These are phyloP conservation scores for Labeo calbasu DNA, from an alignment of 2,797 vertebrate species.

Conservation along the genomic window DNA sequence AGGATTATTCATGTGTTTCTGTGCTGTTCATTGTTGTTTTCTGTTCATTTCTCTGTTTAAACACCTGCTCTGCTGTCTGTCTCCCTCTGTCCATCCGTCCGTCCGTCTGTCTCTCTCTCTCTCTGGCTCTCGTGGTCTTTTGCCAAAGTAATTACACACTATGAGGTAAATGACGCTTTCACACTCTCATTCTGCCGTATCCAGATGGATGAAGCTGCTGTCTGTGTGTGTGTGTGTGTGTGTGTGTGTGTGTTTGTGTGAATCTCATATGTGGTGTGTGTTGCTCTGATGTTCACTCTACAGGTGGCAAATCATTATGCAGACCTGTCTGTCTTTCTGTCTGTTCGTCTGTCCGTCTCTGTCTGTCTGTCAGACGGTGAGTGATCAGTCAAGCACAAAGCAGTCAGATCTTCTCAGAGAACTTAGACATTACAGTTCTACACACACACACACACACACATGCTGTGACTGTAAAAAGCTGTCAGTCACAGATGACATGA, in stretches of 20 bases:
- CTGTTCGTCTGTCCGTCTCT: not conserved
- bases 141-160: conserved; percentile 53
- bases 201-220: conserved; percentile 41
- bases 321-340: conserved; percentile 39
- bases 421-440: not conserved
- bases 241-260: not conserved
- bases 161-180: conserved; percentile 40
- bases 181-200: conserved; percentile 35
- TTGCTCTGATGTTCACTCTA: conserved; percentile 41
- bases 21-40: conserved; percentile 3
- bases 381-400: conserved; percentile 25
- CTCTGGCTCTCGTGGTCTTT: conserved; percentile 5
- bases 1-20: conserved; percentile 13
- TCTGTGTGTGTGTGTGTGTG: not conserved
- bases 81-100: not conserved
- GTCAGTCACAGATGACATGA: conserved; percentile 9
- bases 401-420: conserved; percentile 15
- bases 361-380: not conserved
- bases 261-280: not conserved
- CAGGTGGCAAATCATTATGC: conserved; percentile 49
- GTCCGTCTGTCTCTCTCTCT: conserved; percentile 1
- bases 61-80: conserved; percentile 16
- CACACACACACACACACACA: conserved; percentile 5
- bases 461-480: not conserved
- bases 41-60: conserved; percentile 19